Base-by-base conservation (phyloP, 2,888 invertebrate species). In the Monoplex corrugatus region DNA sequence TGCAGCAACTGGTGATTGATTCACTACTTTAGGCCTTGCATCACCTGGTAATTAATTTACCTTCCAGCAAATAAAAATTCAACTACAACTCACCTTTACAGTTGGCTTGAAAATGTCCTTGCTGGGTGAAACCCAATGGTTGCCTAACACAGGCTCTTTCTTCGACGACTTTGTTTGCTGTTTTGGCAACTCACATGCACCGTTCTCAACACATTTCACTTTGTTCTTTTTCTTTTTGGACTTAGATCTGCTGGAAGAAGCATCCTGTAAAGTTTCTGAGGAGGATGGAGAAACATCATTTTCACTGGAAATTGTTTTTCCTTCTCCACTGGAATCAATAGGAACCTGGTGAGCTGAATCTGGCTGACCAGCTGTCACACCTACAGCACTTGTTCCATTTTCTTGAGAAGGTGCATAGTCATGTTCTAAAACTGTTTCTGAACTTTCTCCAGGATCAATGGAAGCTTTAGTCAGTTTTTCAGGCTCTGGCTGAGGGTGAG, bases 51-150 rank as follows among this genome's bases (percentile, higher is more conserved):
- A n/a, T n/a, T n/a, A n/a, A n/a, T n/a, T n/a, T n/a, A n/a, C n/a
- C n/a, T n/a, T n/a, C n/a, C n/a, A n/a, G n/a, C n/a, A n/a, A n/a
- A n/a, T n/a, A n/a, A n/a, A n/a, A n/a, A n/a, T n/a, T n/a, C 35
- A 16, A 50, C 35, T 1, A 57, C 16, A n/a, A 88, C 95, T 95
- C 95, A 97, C 97, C 96, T 98, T 98, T 19, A 98, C 97, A 19
- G 97, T 97, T 23, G 98, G 97, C 94, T 98, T 98, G 97, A 98
- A 98, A 78, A 98, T 97, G 82, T 97, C 97, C 94, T 98, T 98
- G n/a, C 93, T 93, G 50, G 94, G 94, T 78, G 93, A 91, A 87
- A 92, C 92, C 94, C 94, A 94, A 85, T 90, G 89, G 43, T 43
- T 87, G 40, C 68, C 86, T 10, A n/a, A 28, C 86, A n/a, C 43